A percentile compares a stretch with the other conserved stretches of the same genome.
Conservation (phyloP, 2,797 vertebrate genomes). For the Scyliorhinus canicula region DNA sequence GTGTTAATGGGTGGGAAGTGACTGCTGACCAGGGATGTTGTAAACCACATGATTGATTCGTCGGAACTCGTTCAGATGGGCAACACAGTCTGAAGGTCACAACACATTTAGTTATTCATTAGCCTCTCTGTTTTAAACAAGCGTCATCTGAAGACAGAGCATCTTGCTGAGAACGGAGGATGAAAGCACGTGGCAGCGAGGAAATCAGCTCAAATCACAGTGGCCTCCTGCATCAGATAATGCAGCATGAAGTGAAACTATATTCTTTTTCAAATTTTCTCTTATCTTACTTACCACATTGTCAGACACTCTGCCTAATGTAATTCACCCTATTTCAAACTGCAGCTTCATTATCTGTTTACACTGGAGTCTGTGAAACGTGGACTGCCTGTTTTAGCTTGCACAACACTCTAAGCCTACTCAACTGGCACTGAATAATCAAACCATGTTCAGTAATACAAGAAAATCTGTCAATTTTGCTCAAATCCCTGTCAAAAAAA, state of each 20-base stretch:
- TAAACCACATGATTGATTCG: not conserved
- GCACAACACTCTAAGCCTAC: not conserved
- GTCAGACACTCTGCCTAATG: not conserved
- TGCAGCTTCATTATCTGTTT: conserved; percentile 1
- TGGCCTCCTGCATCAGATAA: not conserved
- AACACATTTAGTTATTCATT: not conserved
- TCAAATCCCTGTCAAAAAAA: not conserved
- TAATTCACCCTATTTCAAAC: not conserved
- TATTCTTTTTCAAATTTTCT: conserved; percentile 26
- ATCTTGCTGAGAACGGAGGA: not conserved
- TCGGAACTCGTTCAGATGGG: not conserved
- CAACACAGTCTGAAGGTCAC: conserved; percentile 17
- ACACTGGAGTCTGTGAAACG: not conserved
- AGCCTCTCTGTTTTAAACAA: not conserved
- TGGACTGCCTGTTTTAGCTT: not conserved
- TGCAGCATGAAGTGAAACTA: not conserved
- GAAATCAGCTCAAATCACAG: not conserved
- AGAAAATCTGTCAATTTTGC: not conserved
- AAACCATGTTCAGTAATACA: not conserved
- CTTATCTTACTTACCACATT: not conserved
- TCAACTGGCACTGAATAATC: not conserved
- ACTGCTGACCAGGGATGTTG: conserved; percentile 1
- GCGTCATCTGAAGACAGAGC: not conserved
- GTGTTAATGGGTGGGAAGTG: conserved; percentile 7
- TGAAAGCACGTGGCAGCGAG: not conserved